These are phyloP conservation scores for Cyanocitta stelleri DNA, from an alignment of 2,113 vertebrate species.

Conservation along the genomic window DNA sequence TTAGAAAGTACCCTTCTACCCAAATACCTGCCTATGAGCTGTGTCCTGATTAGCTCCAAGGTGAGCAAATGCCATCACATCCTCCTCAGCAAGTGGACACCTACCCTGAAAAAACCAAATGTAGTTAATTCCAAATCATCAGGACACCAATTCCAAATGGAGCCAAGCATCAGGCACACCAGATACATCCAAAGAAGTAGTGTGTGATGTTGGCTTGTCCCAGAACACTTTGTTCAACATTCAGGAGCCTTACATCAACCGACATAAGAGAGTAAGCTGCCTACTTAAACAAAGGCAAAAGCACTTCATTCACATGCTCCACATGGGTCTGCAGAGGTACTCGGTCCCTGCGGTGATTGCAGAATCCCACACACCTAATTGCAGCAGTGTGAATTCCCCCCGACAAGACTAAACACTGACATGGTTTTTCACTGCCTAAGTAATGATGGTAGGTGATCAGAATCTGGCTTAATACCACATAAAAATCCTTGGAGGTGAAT, in stretches of 20 bases:
- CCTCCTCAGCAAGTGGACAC: not conserved
- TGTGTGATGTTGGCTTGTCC: not conserved
- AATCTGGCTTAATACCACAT: not conserved
- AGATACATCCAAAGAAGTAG: not conserved
- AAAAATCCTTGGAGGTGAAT: conserved; percentile 29
- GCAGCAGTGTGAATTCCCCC: not conserved
- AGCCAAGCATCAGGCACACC: not conserved
- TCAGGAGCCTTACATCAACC: not conserved
- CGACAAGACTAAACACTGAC: not conserved
- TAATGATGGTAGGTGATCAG: not conserved
- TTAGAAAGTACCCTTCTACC: not conserved
- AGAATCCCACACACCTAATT: not conserved
- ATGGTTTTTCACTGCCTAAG: not conserved
- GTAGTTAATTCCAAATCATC: not conserved
- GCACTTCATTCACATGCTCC: not conserved
- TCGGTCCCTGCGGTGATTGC: not conserved
- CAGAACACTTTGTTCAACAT: not conserved
- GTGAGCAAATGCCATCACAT: not conserved
- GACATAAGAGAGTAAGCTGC: not conserved
- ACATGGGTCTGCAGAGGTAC: not conserved
- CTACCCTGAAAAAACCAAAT: not conserved
- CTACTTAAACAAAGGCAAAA: not conserved
- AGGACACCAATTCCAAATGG: not conserved
- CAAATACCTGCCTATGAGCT: not conserved
- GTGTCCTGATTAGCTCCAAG: not conserved